phyloP scores from a whole-genome alignment of 2,113 vertebrate species.

The Hypanus sabinus region DNA sequence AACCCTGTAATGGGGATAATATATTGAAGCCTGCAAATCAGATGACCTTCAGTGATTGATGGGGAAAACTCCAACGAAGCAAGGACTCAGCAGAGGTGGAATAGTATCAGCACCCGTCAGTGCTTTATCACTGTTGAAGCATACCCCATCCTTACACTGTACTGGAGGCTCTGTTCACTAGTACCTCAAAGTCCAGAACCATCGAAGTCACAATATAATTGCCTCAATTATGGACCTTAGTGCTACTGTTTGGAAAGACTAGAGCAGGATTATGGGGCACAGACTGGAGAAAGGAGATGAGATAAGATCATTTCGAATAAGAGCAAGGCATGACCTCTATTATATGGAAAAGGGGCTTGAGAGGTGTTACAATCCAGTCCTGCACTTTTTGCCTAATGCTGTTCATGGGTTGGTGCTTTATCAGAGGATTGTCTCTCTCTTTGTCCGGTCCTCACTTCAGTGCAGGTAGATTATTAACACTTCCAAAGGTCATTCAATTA shows the following conservation, averaged over 20 bases:
- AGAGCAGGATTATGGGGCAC: not conserved
- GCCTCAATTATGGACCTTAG: not conserved
- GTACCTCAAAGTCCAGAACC: not conserved
- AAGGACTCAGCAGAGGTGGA: not conserved
- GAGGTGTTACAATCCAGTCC: no score
- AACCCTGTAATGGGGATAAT: not conserved
- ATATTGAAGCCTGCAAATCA: not conserved
- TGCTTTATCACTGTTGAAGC: not conserved
- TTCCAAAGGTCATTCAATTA: no score
- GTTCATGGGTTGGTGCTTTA: not conserved
- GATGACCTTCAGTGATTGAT: not conserved
- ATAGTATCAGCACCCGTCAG: not conserved
- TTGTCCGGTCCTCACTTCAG: not conserved
- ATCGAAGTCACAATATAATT: not conserved
- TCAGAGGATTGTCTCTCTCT: not conserved
- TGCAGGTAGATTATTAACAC: not conserved
- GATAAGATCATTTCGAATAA: no score
- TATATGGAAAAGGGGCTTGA: no score
- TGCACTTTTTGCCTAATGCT: no score
- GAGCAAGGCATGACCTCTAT: no score
- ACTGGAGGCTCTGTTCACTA: not conserved
- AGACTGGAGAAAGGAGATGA: no score
- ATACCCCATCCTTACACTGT: not conserved
- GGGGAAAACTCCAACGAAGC: not conserved
- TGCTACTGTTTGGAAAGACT: not conserved